These are phyloP conservation scores for Vanacampus margaritifer DNA, from an alignment of 2,113 vertebrate genomes.

Conservation along the genomic window DNA sequence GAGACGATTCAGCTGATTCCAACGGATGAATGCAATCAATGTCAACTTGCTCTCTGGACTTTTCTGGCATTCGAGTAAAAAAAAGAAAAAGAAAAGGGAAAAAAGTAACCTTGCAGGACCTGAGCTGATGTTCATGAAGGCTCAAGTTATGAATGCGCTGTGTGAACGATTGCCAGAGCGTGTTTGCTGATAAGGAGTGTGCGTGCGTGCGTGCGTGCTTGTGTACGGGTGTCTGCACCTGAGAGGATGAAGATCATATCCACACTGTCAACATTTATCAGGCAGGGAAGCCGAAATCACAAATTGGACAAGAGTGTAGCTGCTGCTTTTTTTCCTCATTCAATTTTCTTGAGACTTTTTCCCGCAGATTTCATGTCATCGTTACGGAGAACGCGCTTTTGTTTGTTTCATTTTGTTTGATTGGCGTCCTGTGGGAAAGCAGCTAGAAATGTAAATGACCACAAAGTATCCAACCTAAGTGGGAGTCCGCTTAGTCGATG, in stretches of 20 bases:
- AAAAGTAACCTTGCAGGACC: neutral
- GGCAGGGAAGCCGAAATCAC: slow-evolving; percentile 62
- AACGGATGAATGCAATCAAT: neutral
- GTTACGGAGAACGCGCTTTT: slow-evolving; percentile 48
- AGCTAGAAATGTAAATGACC: neutral
- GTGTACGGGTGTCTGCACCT: slow-evolving; percentile 49
- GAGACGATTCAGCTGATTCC: neutral
- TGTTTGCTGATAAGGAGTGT: slow-evolving; percentile 73
- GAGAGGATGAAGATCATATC: slow-evolving; percentile 69
- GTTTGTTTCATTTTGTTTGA: slow-evolving; percentile 22
- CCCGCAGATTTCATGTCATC: slow-evolving; percentile 63
- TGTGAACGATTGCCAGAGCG: slow-evolving; percentile 57
- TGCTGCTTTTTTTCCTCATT: slow-evolving; percentile 39
- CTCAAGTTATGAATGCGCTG: slow-evolving; percentile 63
- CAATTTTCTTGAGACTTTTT: slow-evolving; percentile 56
- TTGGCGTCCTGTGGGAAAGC: neutral
- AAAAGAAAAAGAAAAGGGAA: neutral
- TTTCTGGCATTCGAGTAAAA: slow-evolving; percentile 21
- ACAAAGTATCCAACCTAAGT: neutral
- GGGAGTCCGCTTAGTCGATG: neutral
- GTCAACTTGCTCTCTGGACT: neutral
- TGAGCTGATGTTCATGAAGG: neutral
- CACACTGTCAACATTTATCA: slow-evolving; percentile 77
- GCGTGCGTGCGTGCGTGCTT: too few species aligned
- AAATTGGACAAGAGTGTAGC: slow-evolving; percentile 45